These are phyloP conservation scores for Mechanitis messenoides DNA, from an alignment of 2,888 invertebrate genomes.

Conservation along the genomic window DNA sequence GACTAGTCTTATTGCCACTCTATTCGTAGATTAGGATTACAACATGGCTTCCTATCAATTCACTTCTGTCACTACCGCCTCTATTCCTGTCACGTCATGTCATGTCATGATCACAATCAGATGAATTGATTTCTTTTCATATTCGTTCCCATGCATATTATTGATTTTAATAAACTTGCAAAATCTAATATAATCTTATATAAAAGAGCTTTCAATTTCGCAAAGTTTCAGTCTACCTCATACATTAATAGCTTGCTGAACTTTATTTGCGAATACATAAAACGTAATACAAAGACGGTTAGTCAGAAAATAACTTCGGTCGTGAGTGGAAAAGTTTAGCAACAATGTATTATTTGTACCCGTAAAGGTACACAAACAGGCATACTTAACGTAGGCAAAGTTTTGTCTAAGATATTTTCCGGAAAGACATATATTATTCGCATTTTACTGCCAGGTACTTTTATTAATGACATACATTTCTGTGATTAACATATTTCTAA, in stretches of 20 bases:
- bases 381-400: slow-evolving; percentile 12
- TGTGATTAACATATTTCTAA: no score
- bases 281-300: slow-evolving; percentile 6
- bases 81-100: no score
- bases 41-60: no score
- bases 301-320: slow-evolving; percentile 6
- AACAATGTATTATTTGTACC: slow-evolving; percentile 11
- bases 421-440: slow-evolving; percentile 11
- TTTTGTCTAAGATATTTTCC: slow-evolving; percentile 9
- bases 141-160: no score
- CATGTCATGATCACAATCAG: no score
- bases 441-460: background rate
- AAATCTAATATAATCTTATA: background rate
- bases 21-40: no score
- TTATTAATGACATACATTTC: background rate
- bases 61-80: no score
- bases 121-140: no score
- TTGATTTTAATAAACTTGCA: background rate
- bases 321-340: slow-evolving; percentile 6
- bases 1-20: no score
- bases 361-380: slow-evolving; percentile 25
- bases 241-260: slow-evolving; percentile 4
- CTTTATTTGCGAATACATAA: slow-evolving; percentile 7
- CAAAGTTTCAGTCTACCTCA: background rate
- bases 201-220: slow-evolving; percentile 2